Evolutionary conservation across 2,888 invertebrate genomes (phyloP), one percentile per base, ranked within the genome.

Genomic region (Agrotis ipsilon): DNA sequence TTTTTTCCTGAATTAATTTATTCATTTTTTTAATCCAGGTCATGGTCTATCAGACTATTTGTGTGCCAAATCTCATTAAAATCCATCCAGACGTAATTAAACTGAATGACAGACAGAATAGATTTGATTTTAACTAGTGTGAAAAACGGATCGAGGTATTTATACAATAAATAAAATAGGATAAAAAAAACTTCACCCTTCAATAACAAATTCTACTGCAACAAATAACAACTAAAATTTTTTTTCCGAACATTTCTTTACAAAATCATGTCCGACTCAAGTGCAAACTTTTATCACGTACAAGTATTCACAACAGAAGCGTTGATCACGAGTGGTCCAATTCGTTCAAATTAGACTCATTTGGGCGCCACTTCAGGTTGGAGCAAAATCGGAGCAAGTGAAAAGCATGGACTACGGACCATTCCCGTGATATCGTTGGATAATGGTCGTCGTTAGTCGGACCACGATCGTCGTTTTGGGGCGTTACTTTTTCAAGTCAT

Each of bases 401-500:
- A 91, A 90, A 88, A 88, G 87, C 89, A 83, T 74, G 87, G 85
- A 14, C n/a, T 87, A 89, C 90, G 83, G 78, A 80, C 81, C 76
- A 81, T 84, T 89, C 86, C 84, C 88, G 85, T 88, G 88, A 91
- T 92, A 92, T 93, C 82, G 86, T 76, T 82, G 87, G 89, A 94
- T 95, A 96, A 95, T 94, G 93, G 94, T 91, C 92, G 88, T 95
- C 95, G 94, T 94, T 96, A 96, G 93, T 91, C 88, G 85, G 87
- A 88, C 91, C 88, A 87, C 91, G 92, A 91, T 92, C 90, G 91
- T 89, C 92, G 91, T 91, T 92, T 91, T 90, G 88, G 94, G 92
- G 95, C 92, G 94, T 93, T 92, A 93, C 94, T 95, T 96, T 95
- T 95, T 95, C 96, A 94, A 96, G 96, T 96, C 96, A 96, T 95